Base-by-base conservation (phyloP, 2,888 invertebrate species). In the Prostheceraeus crozeri region DNA sequence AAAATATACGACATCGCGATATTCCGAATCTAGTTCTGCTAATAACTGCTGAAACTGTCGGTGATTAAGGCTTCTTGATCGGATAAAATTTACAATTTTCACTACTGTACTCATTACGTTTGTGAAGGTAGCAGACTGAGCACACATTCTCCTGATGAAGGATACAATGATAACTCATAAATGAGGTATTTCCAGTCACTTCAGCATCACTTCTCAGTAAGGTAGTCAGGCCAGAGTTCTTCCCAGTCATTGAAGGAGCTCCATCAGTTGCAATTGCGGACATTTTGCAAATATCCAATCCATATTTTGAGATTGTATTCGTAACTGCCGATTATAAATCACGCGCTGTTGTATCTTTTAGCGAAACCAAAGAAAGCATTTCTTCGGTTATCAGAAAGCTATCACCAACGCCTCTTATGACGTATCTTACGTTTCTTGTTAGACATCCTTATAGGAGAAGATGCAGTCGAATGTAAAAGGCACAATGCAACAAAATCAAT, bases 191-290 rank as follows among this genome's bases (percentile, higher is more conserved):
- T 4, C 48, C 19, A 3, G 25, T 27, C 23, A 3, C 25, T 10
- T 25, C 19, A 27, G 48, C 48, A 25, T 46, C 48, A 46, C 27
- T 46, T 25, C 3, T 3, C 23, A 46, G 10, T 27, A 46, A 25
- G 23, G 23, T 8, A 46, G 3, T 4, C 10, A 16, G 10, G 8
- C 48, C 14, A 23, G 25, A 10, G 6, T 46, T 46, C 27, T 10
- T 46, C 23, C n/a, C 48, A 46, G 27, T 27, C 4, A 46, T 46
- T 3, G 3, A 23, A 46, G 48, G 25, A 3, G 19, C 19, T 46
- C 48, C 48, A 46, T 46, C 48, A 3, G 48, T 46, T 46, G 27
- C 27, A 27, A 46, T 46, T 25, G 48, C 48, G 23, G 48, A 46
- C 14, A 46, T n/a, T n/a, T n/a, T n/a, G n/a, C n/a, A n/a, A n/a